Conservation (phyloP, 2,113 vertebrate species). For the human region DNA sequence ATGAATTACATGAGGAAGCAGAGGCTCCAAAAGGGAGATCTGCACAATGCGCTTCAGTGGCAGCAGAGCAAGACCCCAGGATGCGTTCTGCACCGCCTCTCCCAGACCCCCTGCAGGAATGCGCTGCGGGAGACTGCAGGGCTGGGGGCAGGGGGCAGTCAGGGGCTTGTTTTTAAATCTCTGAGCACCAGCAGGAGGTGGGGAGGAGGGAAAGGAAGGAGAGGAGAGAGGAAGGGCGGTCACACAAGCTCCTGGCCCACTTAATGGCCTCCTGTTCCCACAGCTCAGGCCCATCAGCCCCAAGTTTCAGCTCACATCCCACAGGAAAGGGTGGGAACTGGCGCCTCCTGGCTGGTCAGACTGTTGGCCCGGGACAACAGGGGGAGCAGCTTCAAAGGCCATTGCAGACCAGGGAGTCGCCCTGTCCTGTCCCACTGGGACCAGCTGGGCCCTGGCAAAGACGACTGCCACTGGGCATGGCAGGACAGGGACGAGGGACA, state of each 20-base stretch:
- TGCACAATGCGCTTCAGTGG: not conserved
- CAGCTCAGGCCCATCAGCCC: not conserved
- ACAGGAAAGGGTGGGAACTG: slow-evolving; percentile 61
- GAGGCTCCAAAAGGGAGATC: not conserved
- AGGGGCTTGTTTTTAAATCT: not conserved
- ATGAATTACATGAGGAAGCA: not conserved
- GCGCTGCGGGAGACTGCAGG: rapidly evolving
- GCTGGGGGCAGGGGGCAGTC: rapidly evolving
- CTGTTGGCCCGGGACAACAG: not conserved
- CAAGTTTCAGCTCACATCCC: not conserved
- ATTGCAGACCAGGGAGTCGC: not conserved
- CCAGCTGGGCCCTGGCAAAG: not conserved
- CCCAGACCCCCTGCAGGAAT: not conserved
- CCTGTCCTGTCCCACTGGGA: not conserved
- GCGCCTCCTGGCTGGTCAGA: slow-evolving; percentile 7
- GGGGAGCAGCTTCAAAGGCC: slow-evolving; percentile 46
- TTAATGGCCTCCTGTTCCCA: not conserved
- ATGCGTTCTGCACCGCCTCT: rapidly evolving
- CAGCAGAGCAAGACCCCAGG: not conserved
- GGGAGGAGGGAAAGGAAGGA: not conserved
- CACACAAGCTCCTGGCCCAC: not conserved
- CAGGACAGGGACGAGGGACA: not conserved
- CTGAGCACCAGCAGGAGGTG: not conserved
- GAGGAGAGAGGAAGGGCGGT: not conserved
- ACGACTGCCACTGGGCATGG: not conserved